Conservation (phyloP, 2,113 vertebrate genomes). For the Corythornis cristatus region DNA sequence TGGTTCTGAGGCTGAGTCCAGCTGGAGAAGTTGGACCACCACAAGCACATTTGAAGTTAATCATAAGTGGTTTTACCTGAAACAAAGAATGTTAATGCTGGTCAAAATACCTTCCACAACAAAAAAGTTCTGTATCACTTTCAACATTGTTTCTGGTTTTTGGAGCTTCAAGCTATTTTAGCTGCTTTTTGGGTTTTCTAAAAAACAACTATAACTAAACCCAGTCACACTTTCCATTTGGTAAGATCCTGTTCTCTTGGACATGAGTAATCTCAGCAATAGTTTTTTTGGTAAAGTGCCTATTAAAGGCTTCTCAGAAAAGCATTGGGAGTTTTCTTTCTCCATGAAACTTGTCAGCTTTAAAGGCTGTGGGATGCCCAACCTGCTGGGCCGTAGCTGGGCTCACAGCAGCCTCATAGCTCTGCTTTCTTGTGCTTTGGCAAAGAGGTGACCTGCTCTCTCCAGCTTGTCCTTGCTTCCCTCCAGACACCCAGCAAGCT, state of each 20-base stretch:
- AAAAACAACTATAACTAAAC: neutral
- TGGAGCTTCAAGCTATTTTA: neutral
- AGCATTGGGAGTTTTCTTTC: neutral
- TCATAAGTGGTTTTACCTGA: neutral
- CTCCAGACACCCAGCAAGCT: accelerated
- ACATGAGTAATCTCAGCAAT: neutral
- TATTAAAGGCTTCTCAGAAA: neutral
- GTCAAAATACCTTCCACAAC: neutral
- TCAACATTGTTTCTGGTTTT: neutral
- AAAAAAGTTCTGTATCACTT: neutral
- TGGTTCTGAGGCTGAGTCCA: neutral
- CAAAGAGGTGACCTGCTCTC: neutral
- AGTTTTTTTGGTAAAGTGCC: neutral
- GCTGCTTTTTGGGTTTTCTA: neutral
- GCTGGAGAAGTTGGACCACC: neutral
- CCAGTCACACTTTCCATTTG: neutral
- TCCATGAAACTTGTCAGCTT: neutral
- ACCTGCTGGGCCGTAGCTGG: neutral
- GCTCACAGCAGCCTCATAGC: neutral
- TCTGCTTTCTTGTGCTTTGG: neutral
- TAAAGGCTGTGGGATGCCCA: accelerated
- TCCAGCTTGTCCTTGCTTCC: neutral
- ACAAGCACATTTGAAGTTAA: neutral
- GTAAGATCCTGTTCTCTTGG: neutral
- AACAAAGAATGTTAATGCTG: neutral